Evolutionary conservation across 2,888 invertebrate species (phyloP), one percentile per base, ranked within the genome.

Genomic region (Bembecia ichneumoniformis): DNA sequence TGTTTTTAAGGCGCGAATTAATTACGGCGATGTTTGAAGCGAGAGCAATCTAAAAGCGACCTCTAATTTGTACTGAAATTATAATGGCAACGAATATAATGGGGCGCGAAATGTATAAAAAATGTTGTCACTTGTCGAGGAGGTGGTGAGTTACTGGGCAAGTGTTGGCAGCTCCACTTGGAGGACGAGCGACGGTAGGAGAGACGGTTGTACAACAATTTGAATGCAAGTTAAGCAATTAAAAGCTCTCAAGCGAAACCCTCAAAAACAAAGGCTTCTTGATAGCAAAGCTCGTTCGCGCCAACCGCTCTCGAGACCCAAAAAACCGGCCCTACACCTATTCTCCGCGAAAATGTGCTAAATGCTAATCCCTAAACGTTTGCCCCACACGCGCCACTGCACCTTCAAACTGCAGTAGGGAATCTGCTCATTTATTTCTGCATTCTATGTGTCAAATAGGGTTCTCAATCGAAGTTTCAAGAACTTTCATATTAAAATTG

Each of bases 311-410:
- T 44, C 44, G 10, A 44, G 44, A 14, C 9, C 40, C 44, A 16
- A 44, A 44, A 40, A 16, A 44, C 46, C 53, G 51, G 50, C 49
- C 52, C 62, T 58, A 58, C 62, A 59, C 67, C 63, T 53, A 65
- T 66, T 67, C 64, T 71, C 68, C 65, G 57, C 60, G 58, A 15
- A 62, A 51, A 64, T 63, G 59, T 59, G 65, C 64, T 71, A 73
- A 73, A 70, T 68, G 74, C 74, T 71, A 71, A 71, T 71, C 68
- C 63, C 58, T 57, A 65, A 65, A 67, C 62, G 16, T 59, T 63
- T 47, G 47, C 44, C 35, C 49, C 52, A 28, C 28, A 28, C 44
- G 47, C 44, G 49, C 49, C 48, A 44, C 47, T 47, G 46, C 52
- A 15, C 3, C 5, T 10, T 5, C 1, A 16, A 0, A 3, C 2